Percentiles rank a stretch among this genome's conserved stretches.
These are phyloP conservation scores for Notothenia coriiceps DNA, from an alignment of 2,113 vertebrate genomes.

Conservation along the genomic window DNA sequence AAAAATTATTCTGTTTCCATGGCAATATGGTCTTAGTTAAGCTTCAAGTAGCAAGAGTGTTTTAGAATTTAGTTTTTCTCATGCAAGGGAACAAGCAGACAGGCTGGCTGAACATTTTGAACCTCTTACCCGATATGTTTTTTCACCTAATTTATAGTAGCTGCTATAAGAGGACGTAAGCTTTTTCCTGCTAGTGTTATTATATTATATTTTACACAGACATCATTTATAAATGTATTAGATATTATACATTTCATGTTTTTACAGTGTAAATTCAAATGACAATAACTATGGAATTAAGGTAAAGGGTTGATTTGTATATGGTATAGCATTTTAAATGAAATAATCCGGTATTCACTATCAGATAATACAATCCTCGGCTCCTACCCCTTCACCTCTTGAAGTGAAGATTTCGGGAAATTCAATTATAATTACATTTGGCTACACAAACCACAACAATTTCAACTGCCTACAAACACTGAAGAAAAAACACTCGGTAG, in stretches of 20 bases:
- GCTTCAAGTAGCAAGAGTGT: constrained; percentile 73
- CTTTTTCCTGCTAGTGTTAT: neutral
- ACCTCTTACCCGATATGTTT: neutral
- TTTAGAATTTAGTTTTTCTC: constrained; percentile 62
- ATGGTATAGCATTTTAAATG: too few relatives aligned
- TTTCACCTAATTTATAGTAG: neutral
- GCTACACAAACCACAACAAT: too few relatives aligned
- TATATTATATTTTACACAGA: too few relatives aligned
- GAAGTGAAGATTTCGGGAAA: too few relatives aligned
- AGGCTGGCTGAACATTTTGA: constrained; percentile 13
- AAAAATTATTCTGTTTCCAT: constrained; percentile 76
- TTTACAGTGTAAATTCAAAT: neutral
- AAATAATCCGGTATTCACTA: too few relatives aligned
- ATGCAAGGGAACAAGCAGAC: constrained; percentile 29
- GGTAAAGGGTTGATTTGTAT: neutral
- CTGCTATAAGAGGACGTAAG: neutral
- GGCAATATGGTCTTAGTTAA: constrained; percentile 73
- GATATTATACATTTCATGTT: too few relatives aligned
- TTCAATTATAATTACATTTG: too few relatives aligned
- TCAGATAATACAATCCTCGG: too few relatives aligned
- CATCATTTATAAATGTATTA: too few relatives aligned
- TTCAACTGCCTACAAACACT: too few relatives aligned
- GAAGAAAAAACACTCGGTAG: too few relatives aligned
- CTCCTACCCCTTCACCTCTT: too few relatives aligned
- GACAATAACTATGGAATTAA: neutral